These are phyloP conservation scores for Rhinoraja longicauda DNA, from an alignment of 2,797 vertebrate genomes.

Conservation along the genomic window DNA sequence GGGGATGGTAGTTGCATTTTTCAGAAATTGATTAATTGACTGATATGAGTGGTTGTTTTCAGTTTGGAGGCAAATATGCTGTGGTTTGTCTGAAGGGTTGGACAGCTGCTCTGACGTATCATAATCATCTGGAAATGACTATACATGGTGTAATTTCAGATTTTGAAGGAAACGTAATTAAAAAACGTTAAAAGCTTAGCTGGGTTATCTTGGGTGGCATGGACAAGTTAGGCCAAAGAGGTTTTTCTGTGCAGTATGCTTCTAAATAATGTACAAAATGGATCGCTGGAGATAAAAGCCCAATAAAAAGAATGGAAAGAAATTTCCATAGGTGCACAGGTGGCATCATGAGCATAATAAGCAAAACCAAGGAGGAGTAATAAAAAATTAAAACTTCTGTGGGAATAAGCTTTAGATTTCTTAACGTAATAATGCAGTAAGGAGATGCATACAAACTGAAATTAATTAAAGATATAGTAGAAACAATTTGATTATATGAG, in stretches of 20 bases:
- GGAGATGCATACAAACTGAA: neutral
- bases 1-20: neutral
- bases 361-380: neutral
- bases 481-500: neutral
- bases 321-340: no score
- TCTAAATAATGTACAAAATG: no score
- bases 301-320: no score
- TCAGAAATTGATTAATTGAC: neutral
- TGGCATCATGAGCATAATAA: no score
- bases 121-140: neutral
- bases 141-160: neutral
- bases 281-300: no score
- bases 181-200: no score
- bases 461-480: neutral
- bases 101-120: neutral
- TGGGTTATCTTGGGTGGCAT: no score
- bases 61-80: neutral
- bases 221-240: no score
- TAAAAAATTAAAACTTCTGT: neutral
- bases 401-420: neutral
- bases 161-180: neutral
- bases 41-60: neutral
- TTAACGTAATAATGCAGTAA: neutral
- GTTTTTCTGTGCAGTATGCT: no score
- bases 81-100: neutral